Base-by-base conservation (phyloP, 2,113 vertebrate species). In the Pangasianodon hypophthalmus region DNA sequence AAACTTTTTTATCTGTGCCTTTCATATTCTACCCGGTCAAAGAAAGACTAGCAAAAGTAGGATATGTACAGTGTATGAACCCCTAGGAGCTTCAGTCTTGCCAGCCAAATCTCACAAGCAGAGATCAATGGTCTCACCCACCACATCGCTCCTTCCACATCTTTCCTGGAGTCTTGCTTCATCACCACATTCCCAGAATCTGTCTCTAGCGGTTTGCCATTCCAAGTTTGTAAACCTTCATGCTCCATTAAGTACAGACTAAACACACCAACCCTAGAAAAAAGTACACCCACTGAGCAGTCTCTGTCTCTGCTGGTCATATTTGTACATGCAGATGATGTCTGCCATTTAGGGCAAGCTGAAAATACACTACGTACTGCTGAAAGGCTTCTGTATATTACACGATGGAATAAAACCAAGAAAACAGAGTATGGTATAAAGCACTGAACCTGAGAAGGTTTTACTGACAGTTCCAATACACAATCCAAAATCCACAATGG, bases 61-160 rank as follows among this genome's bases (percentile, higher is more conserved):
- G 11, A 83, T 50, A 19, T 82, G 62, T 73, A 62, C 80, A 71
- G 50, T 11, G 10, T 16, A 3, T 29, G 1, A 11, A 73, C 46
- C 89, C 32, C 29, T 52, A 24, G 56, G 52, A 21, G 80, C 32
- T 77, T 46, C 16, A 71, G 71, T 29, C 32, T 29, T 46, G 46
- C 79, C 67, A 90, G 79, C 37, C 84, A 87, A 81, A 86, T 52
- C 11, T 88, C 67, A 77, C 77, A 82, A 87, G 32, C 7, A 32
- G 14, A 80, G 60, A 44, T 84, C 52, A 89, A 85, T 41, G 41
- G 29, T 54, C 3, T 89, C 64, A 60, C 41, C n/a, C 37, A 37
- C n/a, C 16, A 82, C 18, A 67, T 37, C 16, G 37, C 32, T 7
- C n/a, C 32, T 37, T 69, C 37, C 62, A 48, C 50, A 82, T 58